These are phyloP conservation scores for Hoplodrina ambigua DNA, from an alignment of 2,888 invertebrate genomes.

Conservation along the genomic window DNA sequence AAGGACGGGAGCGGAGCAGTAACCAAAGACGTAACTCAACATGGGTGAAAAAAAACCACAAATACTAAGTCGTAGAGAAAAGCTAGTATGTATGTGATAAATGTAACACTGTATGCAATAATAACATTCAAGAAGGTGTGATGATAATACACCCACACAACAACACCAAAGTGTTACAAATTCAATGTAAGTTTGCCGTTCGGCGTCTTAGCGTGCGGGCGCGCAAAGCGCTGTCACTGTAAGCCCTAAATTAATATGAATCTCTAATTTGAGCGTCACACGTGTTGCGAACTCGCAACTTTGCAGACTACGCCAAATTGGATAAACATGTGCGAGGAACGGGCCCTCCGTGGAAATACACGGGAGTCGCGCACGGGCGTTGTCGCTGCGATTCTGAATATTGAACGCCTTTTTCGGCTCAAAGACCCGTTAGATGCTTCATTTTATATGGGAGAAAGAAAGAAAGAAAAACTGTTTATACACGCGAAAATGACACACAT, in stretches of 20 bases:
- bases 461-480: no score
- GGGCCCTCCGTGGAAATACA: constrained; percentile 67
- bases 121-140: background rate
- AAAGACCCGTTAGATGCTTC: no score
- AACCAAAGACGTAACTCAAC: no score
- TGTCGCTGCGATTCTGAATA: constrained; percentile 28
- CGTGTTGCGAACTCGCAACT: constrained; percentile 89
- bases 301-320: constrained; percentile 90
- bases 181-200: constrained; percentile 74
- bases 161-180: constrained; percentile 70
- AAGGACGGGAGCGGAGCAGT: no score
- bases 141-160: constrained; percentile 53
- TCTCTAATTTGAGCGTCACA: constrained; percentile 89
- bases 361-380: constrained; percentile 55
- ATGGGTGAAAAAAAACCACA: no score
- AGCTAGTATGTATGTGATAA: no score
- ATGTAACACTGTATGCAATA: background rate
- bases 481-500: no score
- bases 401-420: background rate
- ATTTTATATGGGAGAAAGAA: no score
- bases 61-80: no score
- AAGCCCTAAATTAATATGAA: constrained; percentile 89
- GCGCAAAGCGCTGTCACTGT: constrained; percentile 79
- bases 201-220: constrained; percentile 71
- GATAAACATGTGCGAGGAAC: constrained; percentile 88